Percentiles rank a stretch among this genome's conserved stretches.
Evolutionary conservation across 2,797 vertebrate species (phyloP).

Genomic region (Miichthys miiuy): DNA sequence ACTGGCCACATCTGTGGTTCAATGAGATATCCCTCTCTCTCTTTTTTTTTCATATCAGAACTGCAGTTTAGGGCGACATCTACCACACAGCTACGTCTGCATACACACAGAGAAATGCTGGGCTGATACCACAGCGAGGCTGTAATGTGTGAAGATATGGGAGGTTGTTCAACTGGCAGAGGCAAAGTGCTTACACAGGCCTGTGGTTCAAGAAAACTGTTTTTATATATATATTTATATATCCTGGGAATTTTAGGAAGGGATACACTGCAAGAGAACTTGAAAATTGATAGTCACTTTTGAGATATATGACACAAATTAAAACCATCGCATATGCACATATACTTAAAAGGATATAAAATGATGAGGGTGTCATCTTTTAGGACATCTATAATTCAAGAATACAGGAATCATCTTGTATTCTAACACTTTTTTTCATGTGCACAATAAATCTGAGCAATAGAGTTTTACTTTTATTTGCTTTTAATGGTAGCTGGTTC

Average conservation of each 20-base stretch:
- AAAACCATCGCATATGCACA: conserved; percentile 21
- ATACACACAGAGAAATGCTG: conserved; percentile 18
- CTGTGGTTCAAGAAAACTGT: conserved; percentile 33
- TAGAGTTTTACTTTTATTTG: conserved; percentile 3
- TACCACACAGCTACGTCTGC: conserved; percentile 44
- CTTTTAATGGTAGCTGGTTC: conserved; percentile 1
- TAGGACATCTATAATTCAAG: conserved; percentile 11
- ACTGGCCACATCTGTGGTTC: conserved; percentile 58
- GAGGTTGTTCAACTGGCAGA: conserved; percentile 54
- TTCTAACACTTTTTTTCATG: conserved; percentile 14
- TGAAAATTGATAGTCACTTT: conserved; percentile 14
- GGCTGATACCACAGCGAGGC: conserved; percentile 50
- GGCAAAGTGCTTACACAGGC: conserved; percentile 57
- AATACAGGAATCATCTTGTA: background rate
- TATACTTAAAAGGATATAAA: conserved; percentile 15
- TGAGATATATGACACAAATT: background rate
- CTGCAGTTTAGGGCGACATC: conserved; percentile 55
- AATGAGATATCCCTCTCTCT: conserved; percentile 29
- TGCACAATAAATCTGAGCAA: conserved; percentile 24
- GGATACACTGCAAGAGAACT: background rate
- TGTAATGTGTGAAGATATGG: conserved; percentile 58
- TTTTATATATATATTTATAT: conserved; percentile 9
- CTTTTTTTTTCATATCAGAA: conserved; percentile 47
- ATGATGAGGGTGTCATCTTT: conserved; percentile 2
- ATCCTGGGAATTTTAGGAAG: conserved; percentile 6